Evolutionary conservation across 2,888 invertebrate species (phyloP), one percentile per base, ranked within the genome.

Genomic region (Myopa tessellatipennis): DNA sequence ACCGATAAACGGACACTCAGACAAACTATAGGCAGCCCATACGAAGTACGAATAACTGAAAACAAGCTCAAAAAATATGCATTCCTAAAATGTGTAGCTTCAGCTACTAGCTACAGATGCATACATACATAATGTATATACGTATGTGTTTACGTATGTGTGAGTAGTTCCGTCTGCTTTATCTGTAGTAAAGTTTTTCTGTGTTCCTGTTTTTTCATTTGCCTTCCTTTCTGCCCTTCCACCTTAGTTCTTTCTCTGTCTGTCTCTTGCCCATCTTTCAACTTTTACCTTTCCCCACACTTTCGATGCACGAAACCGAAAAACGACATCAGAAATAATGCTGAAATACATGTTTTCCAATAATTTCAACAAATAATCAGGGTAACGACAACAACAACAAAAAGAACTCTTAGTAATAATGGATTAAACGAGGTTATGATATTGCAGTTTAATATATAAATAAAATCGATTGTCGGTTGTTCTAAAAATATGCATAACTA

Each of bases 371-470:
- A 38, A 58, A 72, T 36, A 60, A 40, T 60, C 40, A 40, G 60
- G 10, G 58, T 60, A 72, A 72, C 71, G 60, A 72, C 40, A n/a
- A 60, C 18, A 58, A 52, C 71, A 72, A 72, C 38, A 72, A 61
- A 4, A 12, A n/a, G 40, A 50, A 74, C n/a, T 14, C 36, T 14
- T 65, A 16, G 36, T 65, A 74, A 65, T 74, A 50, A 38, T 12
- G 65, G 74, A 74, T 74, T 65, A 74, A 65, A 74, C 52, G 65
- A 63, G 65, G 65, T 65, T 74, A 74, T 74, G 65, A 65, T 74
- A 38, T 74, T 74, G 74, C 74, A 74, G 65, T 55, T 74, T 74
- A 74, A 74, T 65, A 74, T 65, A 52, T 52, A 65, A 65, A 65
- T 34, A 58, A 67, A 65, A 74, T 74, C 74, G 67, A 74, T 74